Conservation (phyloP, 2,888 invertebrate species). For the Allolobophora icterica region DNA sequence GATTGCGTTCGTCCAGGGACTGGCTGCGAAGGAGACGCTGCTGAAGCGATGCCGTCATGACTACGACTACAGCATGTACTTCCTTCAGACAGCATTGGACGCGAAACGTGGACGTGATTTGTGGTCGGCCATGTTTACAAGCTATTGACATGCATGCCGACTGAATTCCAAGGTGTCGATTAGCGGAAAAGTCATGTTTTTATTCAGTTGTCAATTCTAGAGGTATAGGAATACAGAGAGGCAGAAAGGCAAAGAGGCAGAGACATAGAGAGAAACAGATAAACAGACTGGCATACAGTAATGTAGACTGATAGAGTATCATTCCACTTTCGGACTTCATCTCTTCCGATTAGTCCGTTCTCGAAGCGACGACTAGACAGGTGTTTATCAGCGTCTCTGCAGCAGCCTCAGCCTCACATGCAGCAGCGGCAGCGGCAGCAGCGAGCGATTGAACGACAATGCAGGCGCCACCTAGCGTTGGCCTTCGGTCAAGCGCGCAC, state of each 20-base stretch:
- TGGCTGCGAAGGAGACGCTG: neutral
- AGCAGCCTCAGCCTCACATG: neutral
- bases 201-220: neutral
- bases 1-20: neutral
- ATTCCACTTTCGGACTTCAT: neutral
- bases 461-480: neutral
- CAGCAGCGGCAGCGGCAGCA: neutral
- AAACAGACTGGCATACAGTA: neutral
- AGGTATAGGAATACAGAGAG: neutral
- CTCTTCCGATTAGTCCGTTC: neutral
- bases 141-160: neutral
- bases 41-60: too few relatives aligned
- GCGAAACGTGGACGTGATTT: too few relatives aligned
- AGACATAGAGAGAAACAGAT: neutral
- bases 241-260: neutral
- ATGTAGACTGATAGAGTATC: too few relatives aligned
- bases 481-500: neutral
- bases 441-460: neutral
- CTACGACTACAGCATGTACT: too few relatives aligned
- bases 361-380: constrained; percentile 15
- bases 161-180: neutral
- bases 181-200: neutral
- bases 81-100: too few relatives aligned
- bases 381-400: neutral
- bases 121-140: neutral